Evolutionary conservation across 2,113 vertebrate genomes (phyloP).

Genomic region (Oryzias javanicus): DNA sequence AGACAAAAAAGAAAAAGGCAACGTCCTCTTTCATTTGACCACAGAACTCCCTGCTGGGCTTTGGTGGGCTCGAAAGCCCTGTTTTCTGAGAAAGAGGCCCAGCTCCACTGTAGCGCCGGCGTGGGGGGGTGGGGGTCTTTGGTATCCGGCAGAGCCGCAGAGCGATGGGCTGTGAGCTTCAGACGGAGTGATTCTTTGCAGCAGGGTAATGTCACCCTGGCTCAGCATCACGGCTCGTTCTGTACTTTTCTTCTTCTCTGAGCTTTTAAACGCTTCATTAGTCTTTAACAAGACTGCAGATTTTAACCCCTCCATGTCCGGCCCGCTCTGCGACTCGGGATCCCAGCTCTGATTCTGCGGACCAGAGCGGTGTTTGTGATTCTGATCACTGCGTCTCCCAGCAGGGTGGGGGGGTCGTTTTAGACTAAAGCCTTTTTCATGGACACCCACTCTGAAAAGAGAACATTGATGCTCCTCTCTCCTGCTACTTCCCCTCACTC

Average conservation of each 20-base stretch:
- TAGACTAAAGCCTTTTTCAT: conserved; percentile 65
- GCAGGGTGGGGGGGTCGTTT: conserved; percentile 47
- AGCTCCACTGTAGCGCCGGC: conserved; percentile 43
- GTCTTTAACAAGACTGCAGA: conserved; percentile 65
- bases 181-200: conserved; percentile 67
- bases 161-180: conserved; percentile 58
- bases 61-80: conserved; percentile 53
- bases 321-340: background rate
- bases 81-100: conserved; percentile 62
- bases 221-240: conserved; percentile 65
- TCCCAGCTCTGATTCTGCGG: background rate
- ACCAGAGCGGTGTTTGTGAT: conserved; percentile 63
- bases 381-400: conserved; percentile 64
- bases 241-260: conserved; percentile 57
- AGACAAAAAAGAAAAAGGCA: conserved; percentile 42
- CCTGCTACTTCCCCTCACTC: conserved; percentile 45
- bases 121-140: conserved; percentile 32
- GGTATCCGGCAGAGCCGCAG: conserved; percentile 28
- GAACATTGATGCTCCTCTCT: conserved; percentile 69
- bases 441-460: conserved; percentile 69
- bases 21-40: conserved; percentile 57
- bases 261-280: conserved; percentile 71
- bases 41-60: conserved; percentile 49
- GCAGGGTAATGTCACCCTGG: conserved; percentile 68
- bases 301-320: conserved; percentile 38